Base-by-base conservation (phyloP, 2,797 vertebrate species). In the Hafferia zeledoni region DNA sequence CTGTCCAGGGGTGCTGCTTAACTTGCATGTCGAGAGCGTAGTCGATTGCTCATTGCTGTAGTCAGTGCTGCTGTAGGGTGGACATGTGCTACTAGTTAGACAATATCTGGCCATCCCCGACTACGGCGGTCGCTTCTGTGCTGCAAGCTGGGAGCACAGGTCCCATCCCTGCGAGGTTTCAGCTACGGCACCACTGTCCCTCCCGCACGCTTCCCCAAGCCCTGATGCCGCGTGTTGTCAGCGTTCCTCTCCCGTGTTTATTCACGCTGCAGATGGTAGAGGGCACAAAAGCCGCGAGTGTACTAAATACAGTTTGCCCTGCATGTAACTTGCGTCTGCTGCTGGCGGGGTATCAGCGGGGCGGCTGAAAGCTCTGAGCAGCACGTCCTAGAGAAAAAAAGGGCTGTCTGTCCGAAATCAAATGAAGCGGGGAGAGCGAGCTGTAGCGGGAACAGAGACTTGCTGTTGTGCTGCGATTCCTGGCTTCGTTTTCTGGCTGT, bases 171-270 rank as follows among this genome's bases (percentile, higher is more conserved):
- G 31, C 2, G 4, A 3, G 20, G 5, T 27, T 5, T 13, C 6
- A 55, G 61, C 65, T 6, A 0, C 0, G 1, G 27, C 2, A 4
- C 18, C 0, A 1, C 4, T 23, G 24, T 57, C 41, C 11, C 5
- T 31, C 44, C 44, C 1, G 1, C 11, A 1, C 4, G n/a, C 49
- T 70, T 41, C 25, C 18, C 63, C 2, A 4, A 55, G 39, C 22
- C 39, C 20, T 2, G 1, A 0, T 0, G 17, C 13, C 9, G 10
- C 55, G 4, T 10, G 17, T 17, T 8, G 31, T 24, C 64, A 35
- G 37, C 24, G 37, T 7, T 41, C 5, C 12, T 17, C 7, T 27
- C 11, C 27, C 1, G 1, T 9, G 27, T 17, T 30, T 43, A 10
- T 3, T 53, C 28, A 5, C 0, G 8, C 65, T 39, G 57, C 33